A percentile compares a stretch with the other conserved stretches of the same genome.
These are phyloP conservation scores for Octonoba sinensis DNA, from an alignment of 2,888 invertebrate species.

Conservation along the genomic window DNA sequence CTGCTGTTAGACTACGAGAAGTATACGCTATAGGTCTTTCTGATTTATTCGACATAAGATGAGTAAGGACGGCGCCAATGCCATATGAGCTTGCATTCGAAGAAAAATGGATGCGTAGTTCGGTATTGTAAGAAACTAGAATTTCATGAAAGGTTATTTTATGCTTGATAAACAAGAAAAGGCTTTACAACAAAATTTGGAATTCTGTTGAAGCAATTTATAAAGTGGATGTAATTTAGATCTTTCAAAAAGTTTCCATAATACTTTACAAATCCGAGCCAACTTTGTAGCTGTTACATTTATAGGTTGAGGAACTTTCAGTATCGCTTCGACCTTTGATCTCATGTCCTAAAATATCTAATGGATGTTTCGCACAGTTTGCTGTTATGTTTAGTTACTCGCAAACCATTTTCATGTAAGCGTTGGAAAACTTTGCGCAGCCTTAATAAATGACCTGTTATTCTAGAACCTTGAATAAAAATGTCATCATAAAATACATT, in stretches of 20 bases:
- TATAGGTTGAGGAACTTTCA: background rate
- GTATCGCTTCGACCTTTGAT: background rate
- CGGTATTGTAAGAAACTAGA: too few species aligned
- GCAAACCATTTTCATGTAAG: too few species aligned
- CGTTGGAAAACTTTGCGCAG: background rate
- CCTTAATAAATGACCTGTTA: background rate
- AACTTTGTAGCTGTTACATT: background rate
- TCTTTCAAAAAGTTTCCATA: background rate
- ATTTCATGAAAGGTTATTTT: too few species aligned
- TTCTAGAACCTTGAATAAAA: background rate
- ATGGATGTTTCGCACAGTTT: background rate
- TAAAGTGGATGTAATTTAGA: background rate
- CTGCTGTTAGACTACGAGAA: too few species aligned
- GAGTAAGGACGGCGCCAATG: background rate
- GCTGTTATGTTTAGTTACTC: background rate
- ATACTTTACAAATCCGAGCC: background rate
- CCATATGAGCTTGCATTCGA: background rate
- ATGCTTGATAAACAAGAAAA: background rate
- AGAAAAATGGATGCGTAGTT: background rate
- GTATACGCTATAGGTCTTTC: background rate
- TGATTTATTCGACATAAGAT: background rate
- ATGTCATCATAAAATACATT: background rate
- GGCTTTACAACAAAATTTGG: background rate
- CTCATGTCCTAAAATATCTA: too few species aligned
- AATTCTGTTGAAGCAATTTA: background rate